phyloP scores from a whole-genome alignment of 2,797 vertebrate species.

The Crossoptilon crossoptilon region DNA sequence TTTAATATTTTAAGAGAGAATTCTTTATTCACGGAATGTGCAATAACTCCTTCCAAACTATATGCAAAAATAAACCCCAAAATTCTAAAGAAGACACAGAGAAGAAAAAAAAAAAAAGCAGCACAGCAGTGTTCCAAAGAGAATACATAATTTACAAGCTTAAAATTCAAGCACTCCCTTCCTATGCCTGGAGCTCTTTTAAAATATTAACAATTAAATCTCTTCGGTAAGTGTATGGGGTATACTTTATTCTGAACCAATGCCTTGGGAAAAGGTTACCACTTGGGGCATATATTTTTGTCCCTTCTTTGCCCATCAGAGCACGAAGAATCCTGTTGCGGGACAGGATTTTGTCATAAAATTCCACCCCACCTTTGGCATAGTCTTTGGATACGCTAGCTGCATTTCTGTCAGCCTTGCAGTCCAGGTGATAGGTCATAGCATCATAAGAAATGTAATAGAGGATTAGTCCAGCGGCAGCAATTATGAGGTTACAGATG shows the following conservation, averaged over 20 bases:
- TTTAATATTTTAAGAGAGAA: slow-evolving; percentile 66
- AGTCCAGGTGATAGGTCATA: slow-evolving; percentile 86
- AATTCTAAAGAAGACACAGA: slow-evolving; percentile 25
- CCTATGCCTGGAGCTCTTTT: slow-evolving; percentile 70
- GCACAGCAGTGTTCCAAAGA: slow-evolving; percentile 35
- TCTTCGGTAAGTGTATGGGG: slow-evolving; percentile 89
- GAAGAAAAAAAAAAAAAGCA: background rate
- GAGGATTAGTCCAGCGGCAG: slow-evolving; percentile 80
- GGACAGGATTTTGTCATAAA: slow-evolving; percentile 91
- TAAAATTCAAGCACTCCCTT: slow-evolving; percentile 55
- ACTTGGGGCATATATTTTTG: slow-evolving; percentile 86
- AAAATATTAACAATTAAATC: slow-evolving; percentile 84
- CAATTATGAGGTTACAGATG: slow-evolving; percentile 79
- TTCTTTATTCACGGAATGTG: slow-evolving; percentile 51
- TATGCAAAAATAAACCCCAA: slow-evolving; percentile 47
- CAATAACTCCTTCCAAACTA: background rate
- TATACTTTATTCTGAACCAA: slow-evolving; percentile 88
- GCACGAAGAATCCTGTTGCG: slow-evolving; percentile 86
- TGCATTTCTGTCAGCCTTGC: slow-evolving; percentile 82
- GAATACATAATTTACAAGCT: slow-evolving; percentile 66
- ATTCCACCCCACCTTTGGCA: slow-evolving; percentile 90
- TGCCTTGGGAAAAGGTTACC: slow-evolving; percentile 90
- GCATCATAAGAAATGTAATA: slow-evolving; percentile 85
- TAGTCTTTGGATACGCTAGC: slow-evolving; percentile 86
- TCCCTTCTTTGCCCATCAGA: slow-evolving; percentile 87